Conservation (phyloP, 2,888 invertebrate genomes). For the Noctua janthina region DNA sequence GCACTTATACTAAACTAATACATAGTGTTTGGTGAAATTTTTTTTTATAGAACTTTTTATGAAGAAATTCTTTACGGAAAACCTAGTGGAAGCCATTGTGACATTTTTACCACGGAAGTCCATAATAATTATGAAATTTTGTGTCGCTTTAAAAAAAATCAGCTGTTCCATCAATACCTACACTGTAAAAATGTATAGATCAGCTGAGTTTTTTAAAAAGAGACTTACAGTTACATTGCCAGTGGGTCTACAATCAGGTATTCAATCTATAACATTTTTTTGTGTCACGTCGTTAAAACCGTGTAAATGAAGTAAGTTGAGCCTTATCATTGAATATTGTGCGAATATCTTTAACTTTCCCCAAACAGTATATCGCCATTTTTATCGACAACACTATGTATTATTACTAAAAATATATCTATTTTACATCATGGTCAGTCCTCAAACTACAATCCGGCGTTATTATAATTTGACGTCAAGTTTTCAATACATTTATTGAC, state of each 20-base stretch:
- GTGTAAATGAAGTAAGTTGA: not conserved
- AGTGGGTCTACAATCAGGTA: not conserved
- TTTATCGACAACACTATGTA: conserved; percentile 38
- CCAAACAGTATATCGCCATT: conserved; percentile 24
- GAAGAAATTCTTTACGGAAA: too few species aligned
- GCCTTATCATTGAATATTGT: conserved; percentile 4
- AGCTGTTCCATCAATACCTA: not conserved
- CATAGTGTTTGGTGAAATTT: conserved; percentile 36
- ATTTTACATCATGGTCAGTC: conserved; percentile 62
- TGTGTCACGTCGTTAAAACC: not conserved
- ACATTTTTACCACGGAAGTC: not conserved
- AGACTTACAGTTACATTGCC: not conserved
- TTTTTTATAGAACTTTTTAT: conserved; percentile 12
- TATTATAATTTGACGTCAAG: conserved; percentile 9
- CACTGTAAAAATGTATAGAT: not conserved
- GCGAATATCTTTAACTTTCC: not conserved
- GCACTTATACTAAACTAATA: conserved; percentile 70
- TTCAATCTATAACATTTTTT: not conserved
- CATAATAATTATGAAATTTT: not conserved
- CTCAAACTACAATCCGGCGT: conserved; percentile 41
- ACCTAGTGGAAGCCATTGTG: not conserved
- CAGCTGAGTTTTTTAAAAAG: not conserved
- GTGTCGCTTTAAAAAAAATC: not conserved
- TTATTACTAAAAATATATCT: conserved; percentile 51
- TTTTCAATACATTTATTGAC: not conserved